Percentiles rank a stretch among this genome's conserved stretches.
phyloP scores from a whole-genome alignment of 1,140 invertebrate species.

The Harpegnathos saltator region DNA sequence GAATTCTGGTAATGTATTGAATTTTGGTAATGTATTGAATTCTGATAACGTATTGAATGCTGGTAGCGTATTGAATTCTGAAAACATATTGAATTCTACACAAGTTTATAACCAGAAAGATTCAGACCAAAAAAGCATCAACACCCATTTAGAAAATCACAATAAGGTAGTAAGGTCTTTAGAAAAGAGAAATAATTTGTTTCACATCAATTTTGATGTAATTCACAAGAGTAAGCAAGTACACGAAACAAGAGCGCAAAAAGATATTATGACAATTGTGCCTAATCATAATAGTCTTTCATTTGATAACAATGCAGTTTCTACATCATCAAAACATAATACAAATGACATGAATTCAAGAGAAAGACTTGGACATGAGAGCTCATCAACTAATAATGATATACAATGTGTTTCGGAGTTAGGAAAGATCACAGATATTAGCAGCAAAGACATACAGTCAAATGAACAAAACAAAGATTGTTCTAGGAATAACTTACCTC shows the following conservation, averaged over 20 bases:
- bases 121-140: not conserved
- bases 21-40: too few relatives aligned
- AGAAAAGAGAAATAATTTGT: not conserved
- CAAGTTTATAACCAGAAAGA: not conserved
- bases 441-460: not conserved
- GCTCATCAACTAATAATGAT: not conserved
- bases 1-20: too few relatives aligned
- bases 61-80: too few relatives aligned
- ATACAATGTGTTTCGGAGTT: not conserved
- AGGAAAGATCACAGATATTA: not conserved
- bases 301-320: constrained; percentile 11
- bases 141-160: not conserved
- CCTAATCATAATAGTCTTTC: constrained; percentile 36
- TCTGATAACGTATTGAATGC: too few relatives aligned
- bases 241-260: not conserved
- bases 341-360: not conserved
- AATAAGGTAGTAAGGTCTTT: not conserved
- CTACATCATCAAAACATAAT: not conserved
- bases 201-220: not conserved
- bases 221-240: not conserved
- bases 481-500: not conserved
- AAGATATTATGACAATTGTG: constrained; percentile 62
- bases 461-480: not conserved
- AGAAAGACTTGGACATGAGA: not conserved
- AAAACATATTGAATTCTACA: not conserved